These are phyloP conservation scores for Erinaceus europaeus DNA, from an alignment of 2,113 vertebrate species.

Conservation along the genomic window DNA sequence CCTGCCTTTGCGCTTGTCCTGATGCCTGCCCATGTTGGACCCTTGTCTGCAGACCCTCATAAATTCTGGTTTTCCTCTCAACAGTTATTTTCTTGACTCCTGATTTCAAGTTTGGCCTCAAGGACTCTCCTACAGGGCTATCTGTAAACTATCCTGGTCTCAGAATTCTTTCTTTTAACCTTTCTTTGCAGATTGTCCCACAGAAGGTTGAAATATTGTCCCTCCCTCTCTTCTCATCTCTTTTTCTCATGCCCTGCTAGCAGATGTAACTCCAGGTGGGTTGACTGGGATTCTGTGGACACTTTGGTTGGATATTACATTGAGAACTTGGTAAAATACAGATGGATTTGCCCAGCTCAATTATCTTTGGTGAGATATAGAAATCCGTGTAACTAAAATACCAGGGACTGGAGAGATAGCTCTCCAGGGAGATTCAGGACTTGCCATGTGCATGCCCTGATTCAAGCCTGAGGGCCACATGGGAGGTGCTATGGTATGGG, in stretches of 20 bases:
- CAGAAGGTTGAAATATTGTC: neutral
- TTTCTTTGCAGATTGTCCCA: neutral
- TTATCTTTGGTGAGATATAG: neutral
- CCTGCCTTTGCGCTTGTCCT: neutral
- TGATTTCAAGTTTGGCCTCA: neutral
- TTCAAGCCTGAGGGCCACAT: too few relatives aligned
- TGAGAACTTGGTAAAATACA: neutral
- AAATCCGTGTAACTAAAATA: neutral
- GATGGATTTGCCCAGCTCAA: neutral
- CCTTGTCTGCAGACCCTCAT: neutral
- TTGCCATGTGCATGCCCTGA: too few relatives aligned
- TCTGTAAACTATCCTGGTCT: neutral
- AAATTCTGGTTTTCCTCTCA: neutral
- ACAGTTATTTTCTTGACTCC: neutral
- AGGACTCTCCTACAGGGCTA: neutral
- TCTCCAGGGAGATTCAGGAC: too few relatives aligned
- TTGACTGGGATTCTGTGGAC: neutral
- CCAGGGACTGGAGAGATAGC: too few relatives aligned
- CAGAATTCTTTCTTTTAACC: neutral
- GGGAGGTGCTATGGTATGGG: too few relatives aligned
- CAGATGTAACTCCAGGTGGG: neutral
- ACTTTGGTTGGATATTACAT: neutral
- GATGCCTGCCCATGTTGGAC: neutral
- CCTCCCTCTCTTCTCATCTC: neutral
- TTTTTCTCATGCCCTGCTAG: neutral